Evolutionary conservation across 1,140 invertebrate species (phyloP), one percentile per base, ranked within the genome.

Genomic region (Asobara japonica): DNA sequence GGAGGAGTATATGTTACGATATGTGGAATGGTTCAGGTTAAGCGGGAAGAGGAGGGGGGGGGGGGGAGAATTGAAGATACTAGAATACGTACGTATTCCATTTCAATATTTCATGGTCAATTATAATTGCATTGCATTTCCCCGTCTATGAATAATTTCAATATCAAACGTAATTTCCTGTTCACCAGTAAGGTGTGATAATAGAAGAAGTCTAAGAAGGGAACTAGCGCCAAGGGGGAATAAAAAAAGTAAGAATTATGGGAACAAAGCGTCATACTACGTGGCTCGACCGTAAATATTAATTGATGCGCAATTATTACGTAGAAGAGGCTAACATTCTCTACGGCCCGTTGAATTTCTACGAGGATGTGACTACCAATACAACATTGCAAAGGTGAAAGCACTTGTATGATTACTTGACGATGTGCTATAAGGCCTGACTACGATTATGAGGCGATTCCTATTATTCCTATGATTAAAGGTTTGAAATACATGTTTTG

Each of bases 301-400:
- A 80, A 80, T 81, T 79, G 79, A 80, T 79, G 69, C 68, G 45
- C 56, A 70, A 76, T 80, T 79, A 76, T 76, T 79, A 75, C 61
- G 30, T 69, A 38, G 25, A 16, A 51, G 33, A 67, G 45, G 71
- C 67, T 65, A 72, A 66, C 64, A 72, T 77, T 60, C 67, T 45
- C n/a, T 73, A 78, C 72, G 73, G 45, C 68, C 74, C 65, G 79
- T 74, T 75, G 73, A 74, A 51, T 69, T 78, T 70, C 45, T 64
- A 72, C 66, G 70, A 64, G 70, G 70, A 41, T 66, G 31, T 72
- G 64, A 72, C 48, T 64, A 61, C 20, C 41, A 11, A 16, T 30
- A 29, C 60, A 62, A 62, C 31, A 7, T 36, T 72, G 66, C 62
- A 56, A 56, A 45, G n/a, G 22, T 56, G 0, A 20, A 56, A n/a